phyloP scores from a whole-genome alignment of 2,797 vertebrate species.

The Cirrhinus mrigala region DNA sequence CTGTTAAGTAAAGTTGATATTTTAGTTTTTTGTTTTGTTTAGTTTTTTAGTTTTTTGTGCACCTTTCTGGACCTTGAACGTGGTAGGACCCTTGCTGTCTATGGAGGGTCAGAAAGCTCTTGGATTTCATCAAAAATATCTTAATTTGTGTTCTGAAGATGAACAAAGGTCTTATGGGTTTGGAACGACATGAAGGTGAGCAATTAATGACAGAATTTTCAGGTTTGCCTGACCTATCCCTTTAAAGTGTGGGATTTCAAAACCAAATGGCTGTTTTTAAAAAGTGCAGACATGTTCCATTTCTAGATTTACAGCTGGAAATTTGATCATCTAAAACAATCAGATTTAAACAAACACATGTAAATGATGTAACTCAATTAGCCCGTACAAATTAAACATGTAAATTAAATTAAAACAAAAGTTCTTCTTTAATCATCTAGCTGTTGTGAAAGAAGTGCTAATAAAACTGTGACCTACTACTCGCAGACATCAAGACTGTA shows the following conservation, averaged over 20 bases:
- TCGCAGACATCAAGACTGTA: slow-evolving; percentile 38
- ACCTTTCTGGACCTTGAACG: too few species aligned
- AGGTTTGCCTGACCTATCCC: too few species aligned
- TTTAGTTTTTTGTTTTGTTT: too few species aligned
- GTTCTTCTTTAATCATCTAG: neutral
- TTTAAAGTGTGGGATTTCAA: slow-evolving; percentile 13
- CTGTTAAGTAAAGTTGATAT: too few species aligned
- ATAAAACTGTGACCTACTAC: slow-evolving; percentile 12
- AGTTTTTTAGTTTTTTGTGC: too few species aligned
- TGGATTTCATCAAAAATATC: too few species aligned
- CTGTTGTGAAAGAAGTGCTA: neutral
- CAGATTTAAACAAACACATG: neutral
- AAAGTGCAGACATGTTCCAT: neutral
- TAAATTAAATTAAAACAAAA: neutral
- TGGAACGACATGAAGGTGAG: too few species aligned
- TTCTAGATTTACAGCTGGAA: neutral
- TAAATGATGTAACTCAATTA: neutral
- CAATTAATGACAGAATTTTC: too few species aligned
- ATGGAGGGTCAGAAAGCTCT: too few species aligned
- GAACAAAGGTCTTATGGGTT: too few species aligned
- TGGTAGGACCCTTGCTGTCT: too few species aligned
- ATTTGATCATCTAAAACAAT: neutral
- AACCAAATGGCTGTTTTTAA: neutral
- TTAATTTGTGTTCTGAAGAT: too few species aligned
- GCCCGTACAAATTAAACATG: neutral